These are phyloP conservation scores for Stenichneumon culpator DNA, from an alignment of 2,888 invertebrate genomes.

Conservation along the genomic window DNA sequence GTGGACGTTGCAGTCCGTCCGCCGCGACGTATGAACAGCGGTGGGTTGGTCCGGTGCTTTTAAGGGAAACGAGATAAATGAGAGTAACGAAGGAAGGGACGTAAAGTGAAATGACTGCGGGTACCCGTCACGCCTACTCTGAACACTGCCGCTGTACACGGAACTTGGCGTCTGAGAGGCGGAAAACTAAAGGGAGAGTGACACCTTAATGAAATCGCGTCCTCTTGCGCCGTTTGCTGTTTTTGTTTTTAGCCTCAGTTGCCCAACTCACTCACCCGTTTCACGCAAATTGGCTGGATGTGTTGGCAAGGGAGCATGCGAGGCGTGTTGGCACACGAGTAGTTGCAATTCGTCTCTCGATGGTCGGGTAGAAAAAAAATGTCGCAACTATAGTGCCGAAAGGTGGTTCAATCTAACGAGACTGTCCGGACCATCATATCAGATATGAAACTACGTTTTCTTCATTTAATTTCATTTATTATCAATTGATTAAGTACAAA, in stretches of 20 bases:
- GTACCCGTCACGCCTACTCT: slow-evolving; percentile 33
- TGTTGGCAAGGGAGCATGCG: neutral
- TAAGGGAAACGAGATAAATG: slow-evolving; percentile 53
- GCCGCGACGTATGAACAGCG: neutral
- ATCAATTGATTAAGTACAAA: too few species aligned
- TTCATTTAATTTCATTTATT: neutral
- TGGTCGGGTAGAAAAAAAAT: neutral
- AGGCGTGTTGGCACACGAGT: neutral
- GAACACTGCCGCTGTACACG: neutral
- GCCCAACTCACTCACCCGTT: neutral
- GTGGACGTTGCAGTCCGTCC: slow-evolving; percentile 3
- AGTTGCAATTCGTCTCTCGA: neutral
- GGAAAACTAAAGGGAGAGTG: slow-evolving; percentile 59
- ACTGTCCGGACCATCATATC: too few species aligned
- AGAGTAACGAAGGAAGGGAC: slow-evolving; percentile 32
- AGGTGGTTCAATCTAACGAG: neutral
- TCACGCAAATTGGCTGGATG: neutral
- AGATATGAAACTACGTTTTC: neutral
- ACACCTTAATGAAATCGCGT: slow-evolving; percentile 23
- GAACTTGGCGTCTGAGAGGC: slow-evolving; percentile 18
- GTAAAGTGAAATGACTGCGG: slow-evolving; percentile 23
- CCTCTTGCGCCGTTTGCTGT: neutral
- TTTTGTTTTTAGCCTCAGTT: slow-evolving; percentile 2
- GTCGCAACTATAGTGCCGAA: neutral
- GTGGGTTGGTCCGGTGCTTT: slow-evolving; percentile 33